phyloP scores from a whole-genome alignment of 2,113 vertebrate genomes.

The Microcebus lehilahytsara region DNA sequence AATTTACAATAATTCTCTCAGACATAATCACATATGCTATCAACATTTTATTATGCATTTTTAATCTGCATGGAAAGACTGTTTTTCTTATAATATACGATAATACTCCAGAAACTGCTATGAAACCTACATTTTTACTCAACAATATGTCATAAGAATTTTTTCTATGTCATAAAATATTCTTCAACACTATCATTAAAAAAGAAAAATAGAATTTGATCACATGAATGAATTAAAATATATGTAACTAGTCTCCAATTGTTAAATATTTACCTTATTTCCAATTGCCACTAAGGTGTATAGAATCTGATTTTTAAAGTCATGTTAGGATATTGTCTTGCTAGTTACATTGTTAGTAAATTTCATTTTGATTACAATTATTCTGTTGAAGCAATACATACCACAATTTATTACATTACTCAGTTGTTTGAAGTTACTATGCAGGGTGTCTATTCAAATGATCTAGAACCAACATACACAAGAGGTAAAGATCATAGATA shows the following conservation, averaged over 20 bases:
- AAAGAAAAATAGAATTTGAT: neutral
- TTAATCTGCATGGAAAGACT: neutral
- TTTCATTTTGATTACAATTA: constrained; percentile 3
- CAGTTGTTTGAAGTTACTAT: neutral
- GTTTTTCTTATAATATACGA: neutral
- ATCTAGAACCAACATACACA: neutral
- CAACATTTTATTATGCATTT: neutral
- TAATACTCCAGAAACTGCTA: neutral
- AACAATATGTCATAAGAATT: neutral
- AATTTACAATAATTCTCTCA: neutral
- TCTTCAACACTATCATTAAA: neutral
- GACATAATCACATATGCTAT: neutral
- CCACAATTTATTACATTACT: neutral
- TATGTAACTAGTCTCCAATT: neutral
- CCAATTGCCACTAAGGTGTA: neutral
- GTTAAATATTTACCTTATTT: constrained; percentile 21
- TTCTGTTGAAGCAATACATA: neutral
- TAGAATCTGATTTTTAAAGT: neutral
- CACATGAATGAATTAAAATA: neutral
- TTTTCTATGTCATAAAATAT: constrained; percentile 23
- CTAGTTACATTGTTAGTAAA: neutral
- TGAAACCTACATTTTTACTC: neutral
- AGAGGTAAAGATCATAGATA: constrained; percentile 21
- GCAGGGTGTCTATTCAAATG: neutral
- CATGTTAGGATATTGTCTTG: neutral